phyloP scores from a whole-genome alignment of 1,140 invertebrate species.

The Cheumatopsyche charites region DNA sequence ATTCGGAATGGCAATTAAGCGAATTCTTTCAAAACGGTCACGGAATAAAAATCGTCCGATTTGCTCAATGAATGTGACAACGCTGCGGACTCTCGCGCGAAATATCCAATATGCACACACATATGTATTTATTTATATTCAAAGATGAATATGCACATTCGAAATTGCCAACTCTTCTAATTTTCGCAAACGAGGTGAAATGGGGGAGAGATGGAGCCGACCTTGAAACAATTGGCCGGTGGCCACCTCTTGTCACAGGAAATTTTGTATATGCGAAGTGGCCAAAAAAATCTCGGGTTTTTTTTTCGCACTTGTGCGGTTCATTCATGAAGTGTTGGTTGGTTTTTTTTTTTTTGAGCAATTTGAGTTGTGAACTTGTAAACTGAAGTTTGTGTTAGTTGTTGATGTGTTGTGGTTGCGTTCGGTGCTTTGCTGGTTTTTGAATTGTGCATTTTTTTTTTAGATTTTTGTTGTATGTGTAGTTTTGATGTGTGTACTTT shows the following conservation, averaged over 20 bases:
- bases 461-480: too few relatives aligned
- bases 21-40: neutral
- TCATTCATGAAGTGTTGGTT: neutral
- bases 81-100: neutral
- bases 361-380: too few relatives aligned
- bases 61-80: constrained; percentile 10
- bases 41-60: constrained; percentile 17
- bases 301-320: neutral
- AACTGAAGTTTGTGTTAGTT: too few relatives aligned
- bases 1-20: too few relatives aligned
- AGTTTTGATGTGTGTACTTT: too few relatives aligned
- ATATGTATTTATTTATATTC: too few relatives aligned
- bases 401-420: too few relatives aligned
- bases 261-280: too few relatives aligned
- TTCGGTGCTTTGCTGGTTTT: too few relatives aligned
- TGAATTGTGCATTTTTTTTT: too few relatives aligned
- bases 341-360: neutral
- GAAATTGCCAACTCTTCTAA: neutral
- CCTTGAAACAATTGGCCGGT: constrained; percentile 22
- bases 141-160: too few relatives aligned
- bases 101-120: neutral
- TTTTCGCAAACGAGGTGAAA: neutral
- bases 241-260: neutral
- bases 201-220: neutral
- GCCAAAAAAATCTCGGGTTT: too few relatives aligned